These are phyloP conservation scores for Philotrypesis tridentata DNA, from an alignment of 1,140 invertebrate species.

Conservation along the genomic window DNA sequence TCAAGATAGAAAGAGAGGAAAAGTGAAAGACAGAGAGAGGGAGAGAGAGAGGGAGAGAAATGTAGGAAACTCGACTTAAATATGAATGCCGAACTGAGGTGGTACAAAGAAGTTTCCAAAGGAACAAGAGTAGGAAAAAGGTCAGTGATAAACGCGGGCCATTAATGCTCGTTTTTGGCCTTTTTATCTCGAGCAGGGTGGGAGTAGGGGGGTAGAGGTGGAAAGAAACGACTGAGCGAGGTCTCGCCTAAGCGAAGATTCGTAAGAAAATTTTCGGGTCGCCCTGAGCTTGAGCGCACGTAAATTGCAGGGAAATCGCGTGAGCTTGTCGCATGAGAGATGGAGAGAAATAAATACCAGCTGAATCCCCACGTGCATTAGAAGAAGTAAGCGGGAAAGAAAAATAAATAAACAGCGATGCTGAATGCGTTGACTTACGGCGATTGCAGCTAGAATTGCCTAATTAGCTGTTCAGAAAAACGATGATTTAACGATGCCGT, in stretches of 20 bases:
- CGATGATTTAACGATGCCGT: too few species aligned
- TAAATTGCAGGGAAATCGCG: not conserved
- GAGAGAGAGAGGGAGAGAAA: not conserved
- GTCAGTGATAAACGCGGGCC: not conserved
- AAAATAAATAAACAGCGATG: not conserved
- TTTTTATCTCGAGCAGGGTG: constrained; percentile 7
- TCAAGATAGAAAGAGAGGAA: not conserved
- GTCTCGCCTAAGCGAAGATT: not conserved
- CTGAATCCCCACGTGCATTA: not conserved
- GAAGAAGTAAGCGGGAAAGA: not conserved
- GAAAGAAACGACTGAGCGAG: not conserved
- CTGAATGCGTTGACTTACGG: too few species aligned
- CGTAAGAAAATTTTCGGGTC: not conserved
- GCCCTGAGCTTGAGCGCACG: not conserved
- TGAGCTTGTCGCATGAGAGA: not conserved
- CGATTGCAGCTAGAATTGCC: too few species aligned
- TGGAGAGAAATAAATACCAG: not conserved
- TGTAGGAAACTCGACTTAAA: constrained; percentile 52
- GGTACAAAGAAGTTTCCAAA: constrained; percentile 16
- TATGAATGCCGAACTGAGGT: constrained; percentile 55
- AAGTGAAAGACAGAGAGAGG: not conserved
- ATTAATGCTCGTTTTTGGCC: constrained; percentile 15
- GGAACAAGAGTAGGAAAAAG: constrained; percentile 27
- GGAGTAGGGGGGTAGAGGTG: too few species aligned
- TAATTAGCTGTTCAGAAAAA: too few species aligned